These are phyloP conservation scores for Agrilus mali DNA, from an alignment of 2,888 invertebrate genomes.

Conservation along the genomic window DNA sequence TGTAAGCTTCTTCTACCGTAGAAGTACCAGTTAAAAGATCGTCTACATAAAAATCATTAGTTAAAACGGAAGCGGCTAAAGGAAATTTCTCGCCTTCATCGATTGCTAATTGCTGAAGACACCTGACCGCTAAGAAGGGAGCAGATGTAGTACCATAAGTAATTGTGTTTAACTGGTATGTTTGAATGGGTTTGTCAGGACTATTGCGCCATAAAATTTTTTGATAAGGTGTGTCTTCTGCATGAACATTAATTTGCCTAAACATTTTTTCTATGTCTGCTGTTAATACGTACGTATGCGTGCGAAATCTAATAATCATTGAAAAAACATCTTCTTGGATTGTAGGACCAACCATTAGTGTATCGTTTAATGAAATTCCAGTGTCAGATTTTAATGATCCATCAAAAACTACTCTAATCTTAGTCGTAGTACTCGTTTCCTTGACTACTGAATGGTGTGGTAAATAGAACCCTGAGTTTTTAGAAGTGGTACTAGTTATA, in stretches of 20 bases:
- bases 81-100: constrained; percentile 4
- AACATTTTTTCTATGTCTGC: constrained; percentile 19
- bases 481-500: constrained; percentile 5
- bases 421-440: background rate
- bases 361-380: constrained; percentile 15
- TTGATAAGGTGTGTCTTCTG: constrained; percentile 9
- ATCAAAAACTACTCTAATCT: too few relatives aligned
- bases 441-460: background rate
- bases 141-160: too few relatives aligned
- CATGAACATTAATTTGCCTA: constrained; percentile 12
- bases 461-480: background rate
- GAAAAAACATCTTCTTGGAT: constrained; percentile 14
- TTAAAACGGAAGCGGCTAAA: constrained; percentile 1
- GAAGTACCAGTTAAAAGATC: constrained; percentile 1
- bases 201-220: constrained; percentile 12
- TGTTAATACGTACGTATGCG: constrained; percentile 9
- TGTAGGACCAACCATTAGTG: constrained; percentile 14
- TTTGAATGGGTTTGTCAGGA: constrained; percentile 4
- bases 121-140: too few relatives aligned
- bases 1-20: background rate
- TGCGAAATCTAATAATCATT: constrained; percentile 6
- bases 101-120: too few relatives aligned
- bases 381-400: background rate
- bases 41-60: constrained; percentile 3
- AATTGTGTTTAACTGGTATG: constrained; percentile 6